A percentile compares a stretch with the other conserved stretches of the same genome.
These are phyloP conservation scores for Echeneis naucrates DNA, from an alignment of 2,797 vertebrate genomes.

Conservation along the genomic window DNA sequence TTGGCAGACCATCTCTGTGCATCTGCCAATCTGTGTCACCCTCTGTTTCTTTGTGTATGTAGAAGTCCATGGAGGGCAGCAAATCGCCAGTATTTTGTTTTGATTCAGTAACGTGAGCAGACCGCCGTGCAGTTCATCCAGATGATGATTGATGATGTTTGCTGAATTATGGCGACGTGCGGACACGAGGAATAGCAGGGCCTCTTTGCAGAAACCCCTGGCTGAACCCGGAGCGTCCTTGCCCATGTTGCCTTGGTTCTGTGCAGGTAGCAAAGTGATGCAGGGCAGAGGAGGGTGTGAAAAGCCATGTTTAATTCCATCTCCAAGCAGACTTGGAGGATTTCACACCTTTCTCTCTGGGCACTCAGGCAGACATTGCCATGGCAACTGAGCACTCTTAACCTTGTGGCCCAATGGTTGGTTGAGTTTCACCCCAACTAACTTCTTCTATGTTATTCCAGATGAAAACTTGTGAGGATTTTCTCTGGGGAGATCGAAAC, in stretches of 20 bases:
- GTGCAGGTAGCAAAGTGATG: slow-evolving; percentile 69
- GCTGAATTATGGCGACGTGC: slow-evolving; percentile 29
- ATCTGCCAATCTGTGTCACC: slow-evolving; percentile 50
- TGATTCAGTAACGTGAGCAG: slow-evolving; percentile 44
- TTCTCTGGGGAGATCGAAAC: background rate
- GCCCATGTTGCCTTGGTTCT: slow-evolving; percentile 73
- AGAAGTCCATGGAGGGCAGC: slow-evolving; percentile 35
- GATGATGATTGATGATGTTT: slow-evolving; percentile 71
- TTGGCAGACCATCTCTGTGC: slow-evolving; percentile 32
- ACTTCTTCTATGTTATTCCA: slow-evolving; percentile 10
- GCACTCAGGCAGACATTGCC: slow-evolving; percentile 52
- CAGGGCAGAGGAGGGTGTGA: slow-evolving; percentile 65
- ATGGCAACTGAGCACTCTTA: slow-evolving; percentile 68
- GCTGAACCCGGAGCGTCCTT: slow-evolving; percentile 64
- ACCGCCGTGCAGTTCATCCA: slow-evolving; percentile 32
- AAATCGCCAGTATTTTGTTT: slow-evolving; percentile 38
- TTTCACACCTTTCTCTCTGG: slow-evolving; percentile 71
- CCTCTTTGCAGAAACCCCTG: slow-evolving; percentile 22
- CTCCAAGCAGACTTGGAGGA: slow-evolving; percentile 56
- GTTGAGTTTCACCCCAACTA: slow-evolving; percentile 6
- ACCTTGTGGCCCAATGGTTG: slow-evolving; percentile 57
- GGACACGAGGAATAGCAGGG: slow-evolving; percentile 31
- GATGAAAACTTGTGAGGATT: background rate
- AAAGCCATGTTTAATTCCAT: slow-evolving; percentile 78
- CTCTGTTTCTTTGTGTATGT: slow-evolving; percentile 46